Conservation (phyloP, 2,888 invertebrate genomes). For the Sphecodes monilicornis region DNA sequence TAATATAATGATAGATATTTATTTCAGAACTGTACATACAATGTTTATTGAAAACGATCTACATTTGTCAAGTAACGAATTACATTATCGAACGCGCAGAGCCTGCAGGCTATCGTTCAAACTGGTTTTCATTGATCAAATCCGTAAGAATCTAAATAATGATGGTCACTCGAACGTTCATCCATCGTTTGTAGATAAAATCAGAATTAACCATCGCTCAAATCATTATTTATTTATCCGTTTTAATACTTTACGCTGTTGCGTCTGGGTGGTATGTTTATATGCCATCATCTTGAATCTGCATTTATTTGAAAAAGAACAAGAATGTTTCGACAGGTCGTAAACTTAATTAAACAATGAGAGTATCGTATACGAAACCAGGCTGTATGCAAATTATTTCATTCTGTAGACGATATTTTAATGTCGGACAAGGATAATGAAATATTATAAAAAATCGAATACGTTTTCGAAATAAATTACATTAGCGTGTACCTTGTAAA, state of each 20-base stretch:
- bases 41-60: constrained; percentile 5
- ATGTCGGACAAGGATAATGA: too few relatives aligned
- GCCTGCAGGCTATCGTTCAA: not conserved
- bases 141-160: constrained; percentile 42
- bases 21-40: not conserved
- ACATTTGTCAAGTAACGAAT: not conserved
- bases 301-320: not conserved
- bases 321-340: too few relatives aligned
- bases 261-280: not conserved
- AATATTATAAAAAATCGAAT: too few relatives aligned
- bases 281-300: not conserved
- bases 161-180: not conserved
- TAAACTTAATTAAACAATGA: too few relatives aligned
- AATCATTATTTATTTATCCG: not conserved
- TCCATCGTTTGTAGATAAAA: not conserved
- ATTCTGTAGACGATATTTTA: too few relatives aligned
- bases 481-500: too few relatives aligned
- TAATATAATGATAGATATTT: not conserved
- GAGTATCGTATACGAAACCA: too few relatives aligned
- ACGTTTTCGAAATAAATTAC: too few relatives aligned
- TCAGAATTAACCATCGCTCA: not conserved
- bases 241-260: not conserved
- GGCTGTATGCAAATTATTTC: too few relatives aligned
- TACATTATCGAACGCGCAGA: not conserved
- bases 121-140: constrained; percentile 24